Percentiles rank a stretch among this genome's conserved stretches.
Evolutionary conservation across 2,888 invertebrate genomes (phyloP).

Genomic region (Microlaimidae sp.): DNA sequence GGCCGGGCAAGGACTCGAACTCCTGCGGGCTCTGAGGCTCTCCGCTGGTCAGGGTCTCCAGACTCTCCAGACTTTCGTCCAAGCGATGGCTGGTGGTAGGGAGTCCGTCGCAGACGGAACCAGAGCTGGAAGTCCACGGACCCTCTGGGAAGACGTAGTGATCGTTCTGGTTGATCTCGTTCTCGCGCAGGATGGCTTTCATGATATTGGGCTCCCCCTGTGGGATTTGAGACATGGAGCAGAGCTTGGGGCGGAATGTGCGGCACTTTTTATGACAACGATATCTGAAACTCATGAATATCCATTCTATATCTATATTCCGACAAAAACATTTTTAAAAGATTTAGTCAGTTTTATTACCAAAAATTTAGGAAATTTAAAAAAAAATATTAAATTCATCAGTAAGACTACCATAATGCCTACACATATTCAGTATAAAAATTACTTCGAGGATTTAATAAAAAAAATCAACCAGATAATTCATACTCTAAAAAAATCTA

Average conservation of each 20-base stretch:
- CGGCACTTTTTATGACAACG: conserved; percentile 11
- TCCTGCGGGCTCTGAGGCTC: not conserved
- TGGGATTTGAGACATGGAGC: conserved; percentile 14
- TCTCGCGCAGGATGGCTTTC: conserved; percentile 30
- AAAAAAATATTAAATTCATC: too few species aligned
- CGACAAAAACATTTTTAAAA: too few species aligned
- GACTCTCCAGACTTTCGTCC: too few species aligned
- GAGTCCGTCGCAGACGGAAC: not conserved
- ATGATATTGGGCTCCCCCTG: conserved; percentile 27
- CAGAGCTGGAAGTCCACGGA: not conserved
- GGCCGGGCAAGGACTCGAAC: not conserved
- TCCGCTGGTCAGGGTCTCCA: not conserved
- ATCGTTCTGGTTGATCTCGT: conserved; percentile 24
- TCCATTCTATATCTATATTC: too few species aligned
- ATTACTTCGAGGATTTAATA: too few species aligned
- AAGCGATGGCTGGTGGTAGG: not conserved
- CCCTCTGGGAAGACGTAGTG: conserved; percentile 9
- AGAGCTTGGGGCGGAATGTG: conserved; percentile 6
- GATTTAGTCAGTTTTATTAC: too few species aligned
- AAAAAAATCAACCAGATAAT: too few species aligned
- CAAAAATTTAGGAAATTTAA: too few species aligned
- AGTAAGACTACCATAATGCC: too few species aligned
- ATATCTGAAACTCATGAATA: conserved; percentile 10
- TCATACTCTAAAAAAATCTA: too few species aligned
- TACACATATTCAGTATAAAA: too few species aligned